Base-by-base conservation (phyloP, 2,888 invertebrate genomes). In the Lingula anatina region DNA sequence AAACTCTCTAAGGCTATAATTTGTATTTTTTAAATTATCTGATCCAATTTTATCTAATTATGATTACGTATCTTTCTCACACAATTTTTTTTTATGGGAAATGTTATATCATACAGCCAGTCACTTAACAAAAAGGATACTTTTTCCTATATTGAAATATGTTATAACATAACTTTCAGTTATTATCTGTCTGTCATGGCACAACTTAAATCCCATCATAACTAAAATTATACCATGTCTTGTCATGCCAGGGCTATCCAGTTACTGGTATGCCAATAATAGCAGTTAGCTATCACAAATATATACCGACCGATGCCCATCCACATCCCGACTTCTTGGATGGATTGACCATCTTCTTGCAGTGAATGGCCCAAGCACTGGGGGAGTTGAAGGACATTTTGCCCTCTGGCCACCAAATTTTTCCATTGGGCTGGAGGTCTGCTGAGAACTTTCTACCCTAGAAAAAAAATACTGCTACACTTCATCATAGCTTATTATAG, bases 241-340 rank as follows among this genome's bases (percentile, higher is more conserved):
- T 43, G 7, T 24, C 28, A 21, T 46, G 15, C 21, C 15, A 15
- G 4, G 37, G 27, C 18, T 44, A 18, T 15, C 7, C 31, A 12
- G 9, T 31, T 15, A 31, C 7, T 31, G 15, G 7, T 15, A 31
- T 7, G 15, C 15, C 15, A 12, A 31, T 31, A 12, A 12, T 12
- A 31, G 31, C 31, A 12, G 31, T 7, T 15, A 7, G 7, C 31
- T 15, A 31, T n/a, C n/a, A n/a, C n/a, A n/a, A n/a, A n/a, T n/a
- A n/a, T n/a, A 39, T 9, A 77, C 89, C 87, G 31, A 90, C 90
- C 2, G 90, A 90, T 2, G 90, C 90, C 92, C 93, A 92, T 2
- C 92, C 92, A 79, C 91, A 92, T 1, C 91, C 91, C 36, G 90
- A 90, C 67, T 90, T 88, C 75, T 91, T 91, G 56, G 89, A 88